These are phyloP conservation scores for Axea sp. DNA, from an alignment of 2,888 invertebrate genomes.

Conservation along the genomic window DNA sequence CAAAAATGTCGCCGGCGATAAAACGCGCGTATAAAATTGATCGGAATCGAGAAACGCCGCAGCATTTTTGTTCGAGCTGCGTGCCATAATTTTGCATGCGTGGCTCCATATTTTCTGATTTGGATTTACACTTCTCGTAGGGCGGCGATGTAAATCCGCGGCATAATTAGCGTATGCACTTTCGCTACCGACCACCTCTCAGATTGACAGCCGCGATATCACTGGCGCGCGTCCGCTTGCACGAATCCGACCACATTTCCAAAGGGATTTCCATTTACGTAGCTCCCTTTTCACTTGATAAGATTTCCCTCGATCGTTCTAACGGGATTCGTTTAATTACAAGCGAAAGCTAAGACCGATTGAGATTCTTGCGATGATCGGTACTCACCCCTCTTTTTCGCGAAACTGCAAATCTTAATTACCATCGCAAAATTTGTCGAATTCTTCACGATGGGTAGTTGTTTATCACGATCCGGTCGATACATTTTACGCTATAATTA, in stretches of 20 bases:
- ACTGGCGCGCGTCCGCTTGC: constrained; percentile 34
- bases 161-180: constrained; percentile 68
- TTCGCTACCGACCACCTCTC: constrained; percentile 63
- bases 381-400: background rate
- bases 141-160: constrained; percentile 61
- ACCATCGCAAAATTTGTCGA: constrained; percentile 41
- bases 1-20: constrained; percentile 47
- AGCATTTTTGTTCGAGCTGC: constrained; percentile 20
- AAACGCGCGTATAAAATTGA: constrained; percentile 49
- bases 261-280: constrained; percentile 50
- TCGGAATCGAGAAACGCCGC: constrained; percentile 33
- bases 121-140: constrained; percentile 45
- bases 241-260: constrained; percentile 32
- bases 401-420: constrained; percentile 40
- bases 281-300: constrained; percentile 48
- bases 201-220: constrained; percentile 69
- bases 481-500: constrained; percentile 37
- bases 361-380: constrained; percentile 38
- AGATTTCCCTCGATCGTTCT: constrained; percentile 61
- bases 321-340: constrained; percentile 70
- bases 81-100: constrained; percentile 47
- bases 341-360: constrained; percentile 65
- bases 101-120: constrained; percentile 37
- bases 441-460: constrained; percentile 34
- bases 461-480: constrained; percentile 22